Evolutionary conservation across 2,113 vertebrate genomes (phyloP), one percentile per base, ranked within the genome.

Genomic region (Helogale parvula): DNA sequence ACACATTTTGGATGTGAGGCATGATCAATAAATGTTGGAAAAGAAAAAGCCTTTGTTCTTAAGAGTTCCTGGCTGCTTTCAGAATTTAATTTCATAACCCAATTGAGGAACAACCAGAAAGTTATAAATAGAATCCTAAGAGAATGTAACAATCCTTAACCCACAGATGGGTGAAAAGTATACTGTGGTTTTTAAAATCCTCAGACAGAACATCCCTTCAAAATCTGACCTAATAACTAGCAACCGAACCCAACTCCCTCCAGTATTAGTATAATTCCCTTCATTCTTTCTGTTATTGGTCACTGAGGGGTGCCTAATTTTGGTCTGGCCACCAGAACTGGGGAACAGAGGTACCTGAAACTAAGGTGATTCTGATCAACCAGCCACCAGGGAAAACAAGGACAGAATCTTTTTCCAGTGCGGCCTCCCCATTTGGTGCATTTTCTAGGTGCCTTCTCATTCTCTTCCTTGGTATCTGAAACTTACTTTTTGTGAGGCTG

Each of bases 1-100:
- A 54, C 57, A 3, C 93, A 96, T 87, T 96, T 96, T 85, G 60
- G 87, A 80, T 89, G 16, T 98, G 97, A 98, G 71, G 97, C 97
- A 97, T 2, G 0, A 14, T 25, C 50, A 17, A 74, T 3, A 47
- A 72, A 92, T 45, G 12, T 3, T 92, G 65, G 1, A 5, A 90
- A 96, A 79, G 86, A 97, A 95, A 95, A 66, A 72, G 41, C 63
- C 50, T 96, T 88, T 92, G 65, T 63, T 95, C 88, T 93, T 27
- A 1, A 5, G 29, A 77, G 16, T 69, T 92, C 45, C 65, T 41
- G 21, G 35, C 35, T 94, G 86, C 47, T 38, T 9, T 63, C 79
- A 84, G 9, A 91, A 93, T 60, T 91, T 90, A 90, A 57, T 69
- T 57, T 93, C 12, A 89, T 94, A 50, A 27, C 1, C 68, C 10